A percentile compares a stretch with the other conserved stretches of the same genome.
Conservation (phyloP, 2,797 vertebrate genomes). For the Aeoliscus strigatus region DNA sequence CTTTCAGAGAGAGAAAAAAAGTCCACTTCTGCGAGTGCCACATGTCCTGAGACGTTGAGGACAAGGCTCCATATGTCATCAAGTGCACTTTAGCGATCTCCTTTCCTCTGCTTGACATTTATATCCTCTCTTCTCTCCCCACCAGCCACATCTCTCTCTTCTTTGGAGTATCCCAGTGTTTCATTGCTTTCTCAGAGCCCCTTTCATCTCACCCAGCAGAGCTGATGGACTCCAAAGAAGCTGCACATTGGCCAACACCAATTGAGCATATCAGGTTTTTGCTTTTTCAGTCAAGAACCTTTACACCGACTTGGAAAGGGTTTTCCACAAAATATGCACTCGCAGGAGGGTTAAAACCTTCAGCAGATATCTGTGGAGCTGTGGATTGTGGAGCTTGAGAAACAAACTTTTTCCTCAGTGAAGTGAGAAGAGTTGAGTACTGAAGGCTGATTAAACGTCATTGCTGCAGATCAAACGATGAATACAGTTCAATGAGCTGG, state of each 20-base stretch:
- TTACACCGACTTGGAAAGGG: slow-evolving; percentile 7
- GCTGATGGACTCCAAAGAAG: slow-evolving; percentile 5
- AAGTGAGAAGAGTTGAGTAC: slow-evolving; percentile 4
- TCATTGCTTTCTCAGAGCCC: slow-evolving; percentile 8
- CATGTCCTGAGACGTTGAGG: slow-evolving; percentile 12
- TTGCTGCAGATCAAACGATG: slow-evolving; percentile 15
- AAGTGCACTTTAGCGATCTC: slow-evolving; percentile 5
- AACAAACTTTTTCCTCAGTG: slow-evolving; percentile 12
- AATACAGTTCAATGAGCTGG: neutral
- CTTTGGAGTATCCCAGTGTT: slow-evolving; percentile 17
- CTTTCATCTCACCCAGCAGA: slow-evolving; percentile 22
- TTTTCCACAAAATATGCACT: slow-evolving; percentile 4
- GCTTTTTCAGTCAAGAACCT: slow-evolving; percentile 4
- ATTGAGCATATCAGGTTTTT: slow-evolving; percentile 21
- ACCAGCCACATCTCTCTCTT: slow-evolving; percentile 15
- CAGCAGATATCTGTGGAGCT: slow-evolving; percentile 8
- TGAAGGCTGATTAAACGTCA: slow-evolving; percentile 19
- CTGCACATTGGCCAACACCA: neutral
- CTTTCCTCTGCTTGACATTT: slow-evolving; percentile 11
- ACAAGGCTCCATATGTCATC: slow-evolving; percentile 10
- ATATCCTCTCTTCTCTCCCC: slow-evolving; percentile 9
- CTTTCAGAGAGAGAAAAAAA: slow-evolving; percentile 16
- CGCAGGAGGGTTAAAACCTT: slow-evolving; percentile 11
- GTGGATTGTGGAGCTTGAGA: slow-evolving; percentile 6
- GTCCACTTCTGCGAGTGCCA: slow-evolving; percentile 21